Evolutionary conservation across 2,113 vertebrate species (phyloP).

Genomic region (cat (Felis catus)): DNA sequence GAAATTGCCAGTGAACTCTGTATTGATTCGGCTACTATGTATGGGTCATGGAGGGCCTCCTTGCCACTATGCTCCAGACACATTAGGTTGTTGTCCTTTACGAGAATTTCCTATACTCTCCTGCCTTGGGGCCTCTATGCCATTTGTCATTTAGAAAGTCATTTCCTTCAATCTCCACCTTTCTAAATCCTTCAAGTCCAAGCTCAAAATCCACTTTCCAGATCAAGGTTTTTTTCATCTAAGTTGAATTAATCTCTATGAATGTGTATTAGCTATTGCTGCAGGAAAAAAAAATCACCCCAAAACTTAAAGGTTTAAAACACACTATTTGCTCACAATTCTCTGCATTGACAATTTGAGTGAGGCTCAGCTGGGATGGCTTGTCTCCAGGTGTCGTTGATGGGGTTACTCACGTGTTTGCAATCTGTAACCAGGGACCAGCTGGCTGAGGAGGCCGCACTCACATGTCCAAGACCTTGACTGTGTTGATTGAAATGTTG

Average conservation of each 20-base stretch:
- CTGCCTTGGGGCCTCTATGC: not conserved
- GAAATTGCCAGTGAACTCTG: not conserved
- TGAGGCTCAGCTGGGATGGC: not conserved
- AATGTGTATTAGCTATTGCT: not conserved
- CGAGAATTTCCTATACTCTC: not conserved
- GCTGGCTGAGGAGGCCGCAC: not conserved
- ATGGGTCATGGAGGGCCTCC: not conserved
- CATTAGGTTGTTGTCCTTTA: not conserved
- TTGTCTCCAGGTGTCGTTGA: not conserved
- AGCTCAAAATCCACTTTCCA: not conserved
- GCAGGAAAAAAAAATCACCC: not conserved
- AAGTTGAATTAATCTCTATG: not conserved
- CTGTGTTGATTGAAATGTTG: not conserved
- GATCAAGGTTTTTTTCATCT: not conserved
- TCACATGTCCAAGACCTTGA: not conserved
- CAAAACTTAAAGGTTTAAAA: not conserved
- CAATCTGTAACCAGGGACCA: not conserved
- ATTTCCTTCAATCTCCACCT: not conserved
- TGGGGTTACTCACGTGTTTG: not conserved
- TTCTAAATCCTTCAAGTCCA: not conserved
- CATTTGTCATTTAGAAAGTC: not conserved
- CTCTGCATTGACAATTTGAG: not conserved
- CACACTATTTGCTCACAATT: not conserved
- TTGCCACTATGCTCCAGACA: not conserved
- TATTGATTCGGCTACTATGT: rapidly evolving